These are phyloP conservation scores for Drosophila obscura DNA, from an alignment of 1,140 invertebrate genomes.

Conservation along the genomic window DNA sequence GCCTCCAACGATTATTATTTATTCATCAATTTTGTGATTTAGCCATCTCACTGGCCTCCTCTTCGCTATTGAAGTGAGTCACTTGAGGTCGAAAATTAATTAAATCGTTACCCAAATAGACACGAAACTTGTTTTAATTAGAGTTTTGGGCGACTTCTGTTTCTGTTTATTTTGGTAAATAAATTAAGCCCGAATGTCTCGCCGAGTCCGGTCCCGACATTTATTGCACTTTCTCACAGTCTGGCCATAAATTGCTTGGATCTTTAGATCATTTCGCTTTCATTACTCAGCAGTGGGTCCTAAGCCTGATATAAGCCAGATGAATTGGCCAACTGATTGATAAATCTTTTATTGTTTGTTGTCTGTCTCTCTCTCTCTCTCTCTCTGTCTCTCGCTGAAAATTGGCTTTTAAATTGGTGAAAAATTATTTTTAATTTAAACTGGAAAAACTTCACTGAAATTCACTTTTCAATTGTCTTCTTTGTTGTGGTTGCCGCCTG, in stretches of 20 bases:
- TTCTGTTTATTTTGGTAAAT: conserved; percentile 27
- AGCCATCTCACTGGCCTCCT: conserved; percentile 7
- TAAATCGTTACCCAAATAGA: conserved; percentile 17
- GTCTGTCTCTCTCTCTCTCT: neutral
- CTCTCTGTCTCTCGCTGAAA: neutral
- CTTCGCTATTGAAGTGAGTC: conserved; percentile 24
- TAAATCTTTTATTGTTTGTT: conserved; percentile 7
- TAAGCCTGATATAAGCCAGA: conserved; percentile 7
- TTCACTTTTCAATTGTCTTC: conserved; percentile 14
- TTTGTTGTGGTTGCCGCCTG: conserved; percentile 13
- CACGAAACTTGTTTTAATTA: conserved; percentile 48
- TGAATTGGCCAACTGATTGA: conserved; percentile 25
- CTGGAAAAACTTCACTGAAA: conserved; percentile 36
- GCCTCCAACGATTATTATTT: conserved; percentile 44
- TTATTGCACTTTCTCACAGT: conserved; percentile 61
- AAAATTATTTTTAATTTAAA: conserved; percentile 19
- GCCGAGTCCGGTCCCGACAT: conserved; percentile 25
- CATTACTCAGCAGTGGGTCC: neutral
- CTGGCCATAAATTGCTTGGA: conserved; percentile 3
- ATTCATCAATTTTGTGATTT: conserved; percentile 34
- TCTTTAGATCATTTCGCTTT: conserved; percentile 27
- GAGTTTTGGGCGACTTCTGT: conserved; percentile 28
- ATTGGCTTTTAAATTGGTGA: conserved; percentile 27
- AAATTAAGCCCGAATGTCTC: conserved; percentile 29
- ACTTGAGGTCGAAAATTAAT: conserved; percentile 25